phyloP scores from a whole-genome alignment of 2,797 vertebrate genomes.

The Epinephelus coioides region DNA sequence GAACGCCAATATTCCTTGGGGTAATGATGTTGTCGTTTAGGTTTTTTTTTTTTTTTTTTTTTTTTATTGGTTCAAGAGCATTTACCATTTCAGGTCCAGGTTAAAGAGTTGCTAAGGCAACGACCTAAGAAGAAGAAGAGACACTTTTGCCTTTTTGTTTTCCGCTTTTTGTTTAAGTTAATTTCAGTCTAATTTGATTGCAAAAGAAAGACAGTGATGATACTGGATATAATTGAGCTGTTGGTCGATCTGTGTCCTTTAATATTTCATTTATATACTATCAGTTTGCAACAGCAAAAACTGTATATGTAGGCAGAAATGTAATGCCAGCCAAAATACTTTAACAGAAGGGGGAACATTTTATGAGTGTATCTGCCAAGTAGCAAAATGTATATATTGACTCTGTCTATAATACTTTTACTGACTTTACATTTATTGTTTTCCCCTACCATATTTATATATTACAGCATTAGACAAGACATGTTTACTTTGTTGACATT shows the following conservation, averaged over 20 bases:
- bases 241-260: too few relatives aligned
- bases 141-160: not conserved
- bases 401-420: not conserved
- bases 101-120: conserved; percentile 1
- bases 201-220: not conserved
- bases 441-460: not conserved
- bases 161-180: not conserved
- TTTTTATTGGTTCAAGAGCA: conserved; percentile 25
- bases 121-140: not conserved
- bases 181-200: not conserved
- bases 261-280: not conserved
- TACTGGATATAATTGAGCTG: not conserved
- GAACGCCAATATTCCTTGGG: conserved; percentile 40
- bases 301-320: too few relatives aligned
- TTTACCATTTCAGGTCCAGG: conserved; percentile 14
- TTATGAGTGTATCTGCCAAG: not conserved
- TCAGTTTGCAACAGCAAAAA: not conserved
- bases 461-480: not conserved
- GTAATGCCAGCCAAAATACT: too few relatives aligned
- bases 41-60: not conserved
- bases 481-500: too few relatives aligned
- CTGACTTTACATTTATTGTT: not conserved
- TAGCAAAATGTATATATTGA: not conserved
- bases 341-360: too few relatives aligned
- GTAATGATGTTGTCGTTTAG: conserved; percentile 33